Evolutionary conservation across 1,140 invertebrate genomes (phyloP).

Genomic region (Eriocheir sinensis): DNA sequence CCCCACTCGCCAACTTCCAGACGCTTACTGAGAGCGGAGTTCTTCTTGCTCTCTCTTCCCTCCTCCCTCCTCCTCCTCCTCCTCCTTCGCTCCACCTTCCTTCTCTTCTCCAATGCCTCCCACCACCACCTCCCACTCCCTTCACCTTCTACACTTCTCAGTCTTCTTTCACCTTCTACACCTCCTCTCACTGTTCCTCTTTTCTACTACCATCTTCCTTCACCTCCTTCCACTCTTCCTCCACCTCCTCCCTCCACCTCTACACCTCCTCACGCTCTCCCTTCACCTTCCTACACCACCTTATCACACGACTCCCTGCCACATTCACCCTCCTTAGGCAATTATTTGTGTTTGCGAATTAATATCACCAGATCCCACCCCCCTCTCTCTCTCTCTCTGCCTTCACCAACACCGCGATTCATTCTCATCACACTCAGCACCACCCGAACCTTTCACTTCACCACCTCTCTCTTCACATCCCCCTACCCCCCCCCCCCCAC

Average conservation of each 20-base stretch:
- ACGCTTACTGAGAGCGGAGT: neutral
- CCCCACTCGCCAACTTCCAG: neutral
- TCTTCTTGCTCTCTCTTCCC: neutral
- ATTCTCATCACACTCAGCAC: neutral
- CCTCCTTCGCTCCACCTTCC: neutral
- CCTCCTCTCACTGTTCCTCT: too few species aligned
- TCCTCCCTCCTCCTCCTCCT: neutral
- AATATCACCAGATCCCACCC: too few species aligned
- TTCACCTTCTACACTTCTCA: neutral
- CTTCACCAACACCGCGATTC: neutral
- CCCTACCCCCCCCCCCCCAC: neutral
- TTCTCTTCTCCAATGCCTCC: neutral
- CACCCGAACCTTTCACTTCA: neutral
- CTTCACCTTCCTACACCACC: too few species aligned
- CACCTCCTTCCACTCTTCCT: neutral
- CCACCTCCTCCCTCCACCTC: neutral
- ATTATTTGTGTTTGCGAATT: too few species aligned
- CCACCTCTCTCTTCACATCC: neutral
- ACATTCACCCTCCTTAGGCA: too few species aligned
- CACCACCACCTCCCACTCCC: neutral
- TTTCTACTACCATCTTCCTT: neutral
- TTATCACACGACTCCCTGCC: too few species aligned
- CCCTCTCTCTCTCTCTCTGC: too few species aligned
- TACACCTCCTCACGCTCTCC: neutral
- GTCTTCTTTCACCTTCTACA: too few species aligned